Base-by-base conservation (phyloP, 1,140 invertebrate genomes). In the Plutomurus gul region DNA sequence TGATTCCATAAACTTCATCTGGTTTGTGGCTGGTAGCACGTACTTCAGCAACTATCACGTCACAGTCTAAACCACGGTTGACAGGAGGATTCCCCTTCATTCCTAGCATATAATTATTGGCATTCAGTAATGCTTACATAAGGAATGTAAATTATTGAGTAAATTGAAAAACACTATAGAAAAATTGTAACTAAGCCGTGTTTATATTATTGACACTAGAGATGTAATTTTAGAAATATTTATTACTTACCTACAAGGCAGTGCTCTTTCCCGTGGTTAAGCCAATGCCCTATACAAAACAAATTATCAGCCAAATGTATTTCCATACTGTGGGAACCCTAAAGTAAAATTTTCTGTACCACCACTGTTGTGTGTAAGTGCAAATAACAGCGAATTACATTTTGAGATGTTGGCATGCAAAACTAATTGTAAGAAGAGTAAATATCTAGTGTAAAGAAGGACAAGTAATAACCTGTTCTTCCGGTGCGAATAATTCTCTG, bases 221-320 rank as follows among this genome's bases (percentile, higher is more conserved):
- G n/a, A n/a, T n/a, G n/a, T n/a, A n/a, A n/a, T n/a, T n/a, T n/a
- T n/a, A n/a, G n/a, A n/a, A n/a, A n/a, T n/a, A n/a, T n/a, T n/a
- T n/a, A n/a, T n/a, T n/a, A n/a, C n/a, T n/a, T n/a, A n/a, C n/a
- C n/a, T 30, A 96, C 96, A 81, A 99, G 87, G 88, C 97, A 99
- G 85, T 99, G 97, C 86, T 99, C 97, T 87, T 99, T 99, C 16
- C 97, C 97, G 86, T 99, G 97, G 87, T 99, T 99, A 4, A 99
- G 87, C 97, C 97, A 99, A 88, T 99, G 97, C 0, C 96, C 82
- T 83, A 72, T 37, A 20, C 7, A 74, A 60, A 37, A n/a, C 40
- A 75, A 30, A 39, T 16, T n/a, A 33, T 33, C 16, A 0, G 27
- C 8, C 33, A 65, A 13, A 8, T 2, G 22, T n/a, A 33, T n/a